Base-by-base conservation (phyloP, 2,113 vertebrate genomes). In the Bufo bufo region DNA sequence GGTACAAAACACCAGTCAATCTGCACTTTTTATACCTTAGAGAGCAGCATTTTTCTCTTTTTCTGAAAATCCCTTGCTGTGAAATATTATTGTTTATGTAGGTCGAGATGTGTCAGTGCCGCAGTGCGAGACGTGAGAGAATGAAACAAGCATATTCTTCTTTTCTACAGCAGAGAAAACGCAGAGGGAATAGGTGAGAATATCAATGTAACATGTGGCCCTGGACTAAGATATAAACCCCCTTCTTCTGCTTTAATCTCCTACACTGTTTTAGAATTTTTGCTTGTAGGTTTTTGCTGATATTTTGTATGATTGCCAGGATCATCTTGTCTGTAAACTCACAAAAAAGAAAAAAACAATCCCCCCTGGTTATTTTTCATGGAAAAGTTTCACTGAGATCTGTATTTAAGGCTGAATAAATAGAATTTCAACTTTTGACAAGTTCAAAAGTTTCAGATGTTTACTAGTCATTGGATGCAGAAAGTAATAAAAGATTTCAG, bases 1-100 rank as follows among this genome's bases (percentile, higher is more conserved):
- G 47, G 45, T 47, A 9, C 19, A 75, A 75, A 50, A 4, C 45
- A 20, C 45, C 45, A 49, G 72, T 75, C 47, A 47, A 3, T 75
- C 16, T 20, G 72, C 77, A 78, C 10, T 78, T 78, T 78, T 33
- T 3, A 4, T 20, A 78, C 77, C 50, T 54, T 14, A 59, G 77
- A 80, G 54, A 33, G 23, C 43, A 80, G 13, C n/a, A 43, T 80
- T 80, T 80, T 80, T 80, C 52, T 58, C 54, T 80, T 82, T 65
- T 81, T 81, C 6, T 16, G 5, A 47, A 65, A 47, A 47, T 65
- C 80, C 80, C 33, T 58, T 65, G 58, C 33, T 65, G 33, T 82
- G 80, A 61, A 82, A 63, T 82, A 65, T 82, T 63, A 59, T 43
- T 58, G 50, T 80, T 80, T 58, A 58, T 80, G 50, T 80, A 80